Conservation (phyloP, 2,888 invertebrate genomes). For the Drosophila pseudotakahashii region DNA sequence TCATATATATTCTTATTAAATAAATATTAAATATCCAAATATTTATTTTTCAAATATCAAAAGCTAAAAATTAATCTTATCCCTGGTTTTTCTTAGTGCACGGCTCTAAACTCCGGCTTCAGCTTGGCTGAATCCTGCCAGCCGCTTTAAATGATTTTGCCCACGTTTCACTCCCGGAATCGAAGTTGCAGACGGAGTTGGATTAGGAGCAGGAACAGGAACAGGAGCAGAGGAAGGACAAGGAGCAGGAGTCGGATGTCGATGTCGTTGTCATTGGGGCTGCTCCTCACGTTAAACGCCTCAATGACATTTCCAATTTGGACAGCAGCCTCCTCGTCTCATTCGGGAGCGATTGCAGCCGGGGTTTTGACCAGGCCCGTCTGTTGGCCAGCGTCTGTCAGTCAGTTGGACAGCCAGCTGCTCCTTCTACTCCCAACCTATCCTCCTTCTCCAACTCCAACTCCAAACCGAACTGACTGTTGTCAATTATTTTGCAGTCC, state of each 20-base stretch:
- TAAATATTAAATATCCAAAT: too few species aligned
- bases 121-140: slow-evolving; percentile 28
- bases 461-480: not conserved
- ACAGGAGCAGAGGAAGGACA: too few species aligned
- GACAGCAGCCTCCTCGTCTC: slow-evolving; percentile 51
- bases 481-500: slow-evolving; percentile 71
- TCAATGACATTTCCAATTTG: slow-evolving; percentile 79
- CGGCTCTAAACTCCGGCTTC: slow-evolving; percentile 16
- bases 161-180: slow-evolving; percentile 19
- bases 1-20: too few species aligned
- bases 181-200: slow-evolving; percentile 23
- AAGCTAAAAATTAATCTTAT: too few species aligned
- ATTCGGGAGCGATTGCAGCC: slow-evolving; percentile 18
- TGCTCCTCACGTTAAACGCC: slow-evolving; percentile 71
- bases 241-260: slow-evolving; percentile 17
- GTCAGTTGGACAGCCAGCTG: slow-evolving; percentile 52
- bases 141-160: slow-evolving; percentile 69
- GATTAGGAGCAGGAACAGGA: slow-evolving; percentile 1
- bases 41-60: too few species aligned
- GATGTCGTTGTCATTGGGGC: slow-evolving; percentile 54
- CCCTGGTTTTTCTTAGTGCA: not conserved
- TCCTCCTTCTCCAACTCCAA: not conserved
- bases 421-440: slow-evolving; percentile 2
- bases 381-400: slow-evolving; percentile 60
- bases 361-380: slow-evolving; percentile 66